Conservation (phyloP, 1,140 invertebrate genomes). For the Adoxophyes honmai region DNA sequence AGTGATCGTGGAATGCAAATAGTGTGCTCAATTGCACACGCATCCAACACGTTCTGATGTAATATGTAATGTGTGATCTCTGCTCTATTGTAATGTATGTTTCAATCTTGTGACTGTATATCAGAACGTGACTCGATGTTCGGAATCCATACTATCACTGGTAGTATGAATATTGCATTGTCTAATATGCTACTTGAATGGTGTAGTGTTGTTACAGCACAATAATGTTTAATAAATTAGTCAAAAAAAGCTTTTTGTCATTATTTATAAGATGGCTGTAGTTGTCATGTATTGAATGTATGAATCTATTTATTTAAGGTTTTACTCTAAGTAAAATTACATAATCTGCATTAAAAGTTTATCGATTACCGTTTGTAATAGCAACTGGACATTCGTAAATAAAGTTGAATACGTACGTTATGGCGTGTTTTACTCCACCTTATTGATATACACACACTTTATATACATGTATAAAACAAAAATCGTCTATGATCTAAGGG, state of each 20-base stretch:
- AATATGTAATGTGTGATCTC: not conserved
- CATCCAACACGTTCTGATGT: not conserved
- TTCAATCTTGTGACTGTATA: slow-evolving; percentile 1
- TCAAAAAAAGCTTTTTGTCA: not conserved
- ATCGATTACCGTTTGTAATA: not conserved
- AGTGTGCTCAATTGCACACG: not conserved
- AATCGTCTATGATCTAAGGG: too few relatives aligned
- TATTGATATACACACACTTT: too few relatives aligned
- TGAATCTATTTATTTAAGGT: slow-evolving; percentile 35
- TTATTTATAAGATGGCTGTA: slow-evolving; percentile 5
- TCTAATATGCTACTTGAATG: not conserved
- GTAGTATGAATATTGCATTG: not conserved
- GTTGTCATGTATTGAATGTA: slow-evolving; percentile 25
- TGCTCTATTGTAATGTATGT: slow-evolving; percentile 1
- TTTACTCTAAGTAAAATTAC: slow-evolving; percentile 19
- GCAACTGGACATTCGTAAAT: slow-evolving; percentile 1
- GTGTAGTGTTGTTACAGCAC: slow-evolving; percentile 4
- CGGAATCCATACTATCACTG: not conserved
- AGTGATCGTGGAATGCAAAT: too few relatives aligned
- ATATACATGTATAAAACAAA: too few relatives aligned
- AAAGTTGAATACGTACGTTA: not conserved
- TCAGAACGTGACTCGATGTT: not conserved
- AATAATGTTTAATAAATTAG: not conserved
- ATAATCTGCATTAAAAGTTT: not conserved
- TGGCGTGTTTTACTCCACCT: not conserved